Evolutionary conservation across 2,888 invertebrate species (phyloP).

Genomic region (Anticlea derivata): DNA sequence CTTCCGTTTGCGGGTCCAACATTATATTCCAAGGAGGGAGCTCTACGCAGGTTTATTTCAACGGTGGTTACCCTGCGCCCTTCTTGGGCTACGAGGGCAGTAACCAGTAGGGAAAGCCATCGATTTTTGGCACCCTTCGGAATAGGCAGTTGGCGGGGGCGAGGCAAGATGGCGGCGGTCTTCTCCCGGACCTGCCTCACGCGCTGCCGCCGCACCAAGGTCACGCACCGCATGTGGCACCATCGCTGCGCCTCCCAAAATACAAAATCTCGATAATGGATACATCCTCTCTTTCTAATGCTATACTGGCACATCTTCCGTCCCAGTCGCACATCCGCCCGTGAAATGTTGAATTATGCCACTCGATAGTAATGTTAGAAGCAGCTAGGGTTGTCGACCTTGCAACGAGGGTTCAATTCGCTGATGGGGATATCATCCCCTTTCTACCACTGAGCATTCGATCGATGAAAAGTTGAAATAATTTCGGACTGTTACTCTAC

Average conservation of each 20-base stretch:
- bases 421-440: conserved; percentile 38
- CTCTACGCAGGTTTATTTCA: conserved; percentile 46
- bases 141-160: conserved; percentile 61
- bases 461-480: conserved; percentile 27
- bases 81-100: conserved; percentile 59
- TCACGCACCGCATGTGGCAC: conserved; percentile 70
- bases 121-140: conserved; percentile 80
- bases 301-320: conserved; percentile 33
- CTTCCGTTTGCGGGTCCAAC: conserved; percentile 14
- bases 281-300: conserved; percentile 55
- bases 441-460: conserved; percentile 22
- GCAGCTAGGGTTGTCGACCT: conserved; percentile 51
- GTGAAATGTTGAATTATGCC: conserved; percentile 58
- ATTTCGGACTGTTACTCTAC: conserved; percentile 14
- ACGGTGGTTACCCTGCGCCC: conserved; percentile 60
- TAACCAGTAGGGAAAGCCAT: conserved; percentile 69
- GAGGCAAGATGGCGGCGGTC: conserved; percentile 69
- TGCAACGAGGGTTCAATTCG: conserved; percentile 36
- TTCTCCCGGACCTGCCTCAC: conserved; percentile 76
- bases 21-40: conserved; percentile 32
- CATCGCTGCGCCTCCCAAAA: conserved; percentile 69
- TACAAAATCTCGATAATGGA: conserved; percentile 69
- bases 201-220: conserved; percentile 68
- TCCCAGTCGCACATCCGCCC: conserved; percentile 57
- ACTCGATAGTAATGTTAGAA: conserved; percentile 59